Base-by-base conservation (phyloP, 2,113 vertebrate species). In the Electrona antarctica region DNA sequence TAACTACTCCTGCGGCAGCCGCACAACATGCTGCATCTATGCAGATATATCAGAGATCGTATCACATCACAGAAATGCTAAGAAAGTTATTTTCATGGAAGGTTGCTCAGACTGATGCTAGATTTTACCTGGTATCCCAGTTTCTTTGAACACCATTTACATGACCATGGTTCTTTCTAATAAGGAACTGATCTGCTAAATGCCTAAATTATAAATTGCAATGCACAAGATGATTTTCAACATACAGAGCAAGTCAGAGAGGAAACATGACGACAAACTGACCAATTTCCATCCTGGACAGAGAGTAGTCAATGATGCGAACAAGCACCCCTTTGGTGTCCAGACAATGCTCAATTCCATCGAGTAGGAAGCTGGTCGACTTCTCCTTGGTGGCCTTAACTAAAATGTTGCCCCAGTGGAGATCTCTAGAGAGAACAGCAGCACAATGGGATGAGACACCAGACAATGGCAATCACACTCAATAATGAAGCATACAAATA, bases 391-490 rank as follows among this genome's bases (percentile, higher is more conserved):
- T 95, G 12, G 74, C 89, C 88, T 94, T 97, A 1, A 99, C 92
- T 64, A 99, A 87, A 59, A 99, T 92, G 0, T 99, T 99, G 2
- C 97, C 98, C 98, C 97, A 98, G 78, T 99, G 97, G 79, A 99
- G 89, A 82, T 99, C 98, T 80, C 93, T 93, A 67, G 12, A 78
- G 48, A 65, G 51, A 68, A 63, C 51, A 76, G 50, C 10, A 14
- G 60, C n/a, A 62, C 3, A 49, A 12, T n/a, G 9, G 13, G 13
- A 13, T 8, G 60, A 63, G 64, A 71, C 46, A 56, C 5, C 56
- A 33, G 28, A 67, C 13, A 46, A 63, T 48, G 64, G 68, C 45
- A 13, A 64, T 46, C 52, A 72, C 56, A 54, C 21, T 61, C 21
- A 21, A 21, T 21, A 21, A 21, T 21, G 7, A 62, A 56, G 28